Base-by-base conservation (phyloP, 1,140 invertebrate species). In the Leucophenga varia region DNA sequence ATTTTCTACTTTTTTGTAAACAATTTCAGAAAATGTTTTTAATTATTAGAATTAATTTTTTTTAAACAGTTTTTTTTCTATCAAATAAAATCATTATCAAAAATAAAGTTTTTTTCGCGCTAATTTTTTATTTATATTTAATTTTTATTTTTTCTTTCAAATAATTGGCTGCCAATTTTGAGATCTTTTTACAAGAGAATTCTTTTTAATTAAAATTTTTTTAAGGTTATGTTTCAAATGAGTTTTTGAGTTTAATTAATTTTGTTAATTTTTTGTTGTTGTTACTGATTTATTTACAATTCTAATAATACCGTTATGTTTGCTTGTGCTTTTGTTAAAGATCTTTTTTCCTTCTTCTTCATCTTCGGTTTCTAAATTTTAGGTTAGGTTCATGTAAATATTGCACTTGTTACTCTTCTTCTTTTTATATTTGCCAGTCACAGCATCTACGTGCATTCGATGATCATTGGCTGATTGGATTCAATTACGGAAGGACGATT, bases 391-490 rank as follows among this genome's bases (percentile, higher is more conserved):
- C 39, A 37, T 25, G 10, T 64, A 44, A 35, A 54, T 69, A 70
- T 71, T 71, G 61, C 67, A 71, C 65, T 70, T 70, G 36, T 61
- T 64, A 31, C 43, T 54, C 14, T 39, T 39, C 22, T 35, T 20
- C n/a, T 22, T 36, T 41, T 38, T n/a, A 16, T 10, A 14, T 28
- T 21, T 32, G 10, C 8, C 21, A 14, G 8, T 19, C 16, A 3
- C 14, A 16, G 13, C 12, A 17, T 54, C 47, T 90, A 91, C 76
- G 88, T 91, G 79, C 89, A 91, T 79, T 91, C 88, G 59, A 91
- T 91, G 57, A 91, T 89, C 77, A 90, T 88, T 20, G 88, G 88
- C 72, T 90, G 88, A 55, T 82, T 90, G 31, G 87, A 89, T 77
- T 91, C 88, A 73, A 91, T 91, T 40, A 90, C 88, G 59, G 84